Conservation (phyloP, 2,888 invertebrate species). For the Eustalomyia histrio region DNA sequence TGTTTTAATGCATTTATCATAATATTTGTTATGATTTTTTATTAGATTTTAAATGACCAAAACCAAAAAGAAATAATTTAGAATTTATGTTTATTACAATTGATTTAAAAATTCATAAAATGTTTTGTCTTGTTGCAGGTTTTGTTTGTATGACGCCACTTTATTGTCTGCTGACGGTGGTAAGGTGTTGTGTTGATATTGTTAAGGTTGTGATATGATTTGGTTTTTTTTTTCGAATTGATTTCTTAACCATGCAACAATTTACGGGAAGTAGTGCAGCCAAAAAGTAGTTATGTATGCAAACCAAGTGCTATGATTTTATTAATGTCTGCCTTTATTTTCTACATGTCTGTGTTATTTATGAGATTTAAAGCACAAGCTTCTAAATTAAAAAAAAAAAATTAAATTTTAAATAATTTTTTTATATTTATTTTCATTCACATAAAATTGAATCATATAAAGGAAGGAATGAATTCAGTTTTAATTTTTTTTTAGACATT, state of each 20-base stretch:
- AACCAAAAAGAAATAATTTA: slow-evolving; percentile 16
- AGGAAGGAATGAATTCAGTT: no score
- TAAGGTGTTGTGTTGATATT: slow-evolving; percentile 43
- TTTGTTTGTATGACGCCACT: slow-evolving; percentile 55
- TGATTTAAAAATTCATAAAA: slow-evolving; percentile 60
- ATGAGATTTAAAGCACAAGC: no score
- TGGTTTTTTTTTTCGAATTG: slow-evolving; percentile 38
- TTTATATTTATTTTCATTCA: no score
- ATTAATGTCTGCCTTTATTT: slow-evolving; percentile 25
- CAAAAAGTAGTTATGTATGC: slow-evolving; percentile 61
- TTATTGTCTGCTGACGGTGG: neutral
- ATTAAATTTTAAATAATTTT: no score
- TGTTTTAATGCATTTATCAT: neutral
- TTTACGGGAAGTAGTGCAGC: slow-evolving; percentile 65
- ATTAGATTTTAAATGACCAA: slow-evolving; percentile 48
- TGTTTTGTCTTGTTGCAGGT: slow-evolving; percentile 26
- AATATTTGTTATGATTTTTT: slow-evolving; percentile 42
- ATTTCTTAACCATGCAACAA: slow-evolving; percentile 52
- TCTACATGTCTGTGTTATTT: neutral
- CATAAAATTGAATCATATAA: no score
- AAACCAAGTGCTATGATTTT: slow-evolving; percentile 42
- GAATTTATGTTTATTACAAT: slow-evolving; percentile 41
- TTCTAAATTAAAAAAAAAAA: no score
- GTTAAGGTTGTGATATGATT: slow-evolving; percentile 35
- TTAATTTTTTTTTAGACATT: no score